These are phyloP conservation scores for Phainopepla nitens DNA, from an alignment of 2,113 vertebrate species.

Conservation along the genomic window DNA sequence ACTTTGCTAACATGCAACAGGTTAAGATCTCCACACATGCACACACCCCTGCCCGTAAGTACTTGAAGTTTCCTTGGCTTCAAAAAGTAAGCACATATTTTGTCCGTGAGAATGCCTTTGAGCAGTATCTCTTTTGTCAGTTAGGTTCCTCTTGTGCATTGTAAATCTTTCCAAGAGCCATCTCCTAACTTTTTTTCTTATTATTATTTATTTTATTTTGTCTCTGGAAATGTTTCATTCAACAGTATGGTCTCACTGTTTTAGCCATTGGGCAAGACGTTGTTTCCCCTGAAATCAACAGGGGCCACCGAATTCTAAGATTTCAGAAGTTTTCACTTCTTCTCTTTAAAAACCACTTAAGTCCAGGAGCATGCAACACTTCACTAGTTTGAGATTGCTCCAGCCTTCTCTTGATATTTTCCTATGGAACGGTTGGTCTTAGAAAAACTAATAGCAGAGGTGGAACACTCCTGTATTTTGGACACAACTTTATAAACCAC, in stretches of 20 bases:
- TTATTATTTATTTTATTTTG: not conserved
- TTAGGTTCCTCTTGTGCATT: not conserved
- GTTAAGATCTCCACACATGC: not conserved
- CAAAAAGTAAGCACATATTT: conserved; percentile 5
- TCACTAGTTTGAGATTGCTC: not conserved
- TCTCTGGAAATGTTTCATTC: not conserved
- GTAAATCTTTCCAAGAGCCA: conserved; percentile 22
- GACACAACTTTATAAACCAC: not conserved
- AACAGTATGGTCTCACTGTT: not conserved
- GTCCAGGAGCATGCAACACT: not conserved
- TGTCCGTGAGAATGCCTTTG: not conserved
- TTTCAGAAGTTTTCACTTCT: not conserved
- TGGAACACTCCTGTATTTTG: not conserved
- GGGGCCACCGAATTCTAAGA: not conserved
- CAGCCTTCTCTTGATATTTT: not conserved
- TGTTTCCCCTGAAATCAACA: not conserved
- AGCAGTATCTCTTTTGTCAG: conserved; percentile 3
- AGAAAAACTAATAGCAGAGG: not conserved
- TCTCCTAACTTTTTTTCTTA: not conserved
- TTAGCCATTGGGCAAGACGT: not conserved
- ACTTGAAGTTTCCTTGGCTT: conserved; percentile 4
- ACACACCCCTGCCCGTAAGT: not conserved
- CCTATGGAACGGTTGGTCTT: not conserved
- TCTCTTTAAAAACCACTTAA: not conserved
- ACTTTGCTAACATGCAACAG: not conserved